Evolutionary conservation across 2,888 invertebrate species (phyloP).

Genomic region (Romanomermis culicivorax): DNA sequence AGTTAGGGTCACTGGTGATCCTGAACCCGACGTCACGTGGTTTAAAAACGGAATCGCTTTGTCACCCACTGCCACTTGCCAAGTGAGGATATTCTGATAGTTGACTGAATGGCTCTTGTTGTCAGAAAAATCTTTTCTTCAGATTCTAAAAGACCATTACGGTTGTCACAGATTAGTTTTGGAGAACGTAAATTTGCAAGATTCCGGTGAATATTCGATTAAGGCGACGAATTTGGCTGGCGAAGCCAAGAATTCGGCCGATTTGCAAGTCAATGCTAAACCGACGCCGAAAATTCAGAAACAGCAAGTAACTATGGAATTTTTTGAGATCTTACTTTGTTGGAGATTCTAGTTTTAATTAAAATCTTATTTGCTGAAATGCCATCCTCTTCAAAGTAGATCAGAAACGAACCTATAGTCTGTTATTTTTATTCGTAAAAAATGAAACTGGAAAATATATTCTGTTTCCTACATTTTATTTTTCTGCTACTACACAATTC

Average conservation of each 20-base stretch:
- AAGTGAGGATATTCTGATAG: too few relatives aligned
- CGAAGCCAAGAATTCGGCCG: constrained; percentile 60
- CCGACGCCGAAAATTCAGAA: background rate
- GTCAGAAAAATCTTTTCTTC: too few relatives aligned
- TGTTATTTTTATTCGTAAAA: too few relatives aligned
- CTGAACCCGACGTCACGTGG: constrained; percentile 23
- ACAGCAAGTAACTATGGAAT: too few relatives aligned
- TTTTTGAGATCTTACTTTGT: background rate
- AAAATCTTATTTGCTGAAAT: too few relatives aligned
- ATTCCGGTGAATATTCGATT: constrained; percentile 54
- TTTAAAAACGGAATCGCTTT: constrained; percentile 17
- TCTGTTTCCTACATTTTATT: too few relatives aligned
- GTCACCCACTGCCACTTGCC: background rate
- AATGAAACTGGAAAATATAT: too few relatives aligned
- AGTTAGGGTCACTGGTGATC: constrained; percentile 20
- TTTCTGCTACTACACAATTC: too few relatives aligned
- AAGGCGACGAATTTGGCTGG: constrained; percentile 76
- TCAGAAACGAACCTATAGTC: too few relatives aligned
- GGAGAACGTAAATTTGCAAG: constrained; percentile 49
- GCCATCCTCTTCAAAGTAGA: too few relatives aligned
- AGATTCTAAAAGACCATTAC: constrained; percentile 20
- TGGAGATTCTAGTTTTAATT: background rate
- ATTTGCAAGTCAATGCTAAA: constrained; percentile 41
- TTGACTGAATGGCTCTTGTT: too few relatives aligned
- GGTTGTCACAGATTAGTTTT: constrained; percentile 41